Evolutionary conservation across 1,140 invertebrate genomes (phyloP), one percentile per base, ranked within the genome.

Genomic region (Nebria ingens): DNA sequence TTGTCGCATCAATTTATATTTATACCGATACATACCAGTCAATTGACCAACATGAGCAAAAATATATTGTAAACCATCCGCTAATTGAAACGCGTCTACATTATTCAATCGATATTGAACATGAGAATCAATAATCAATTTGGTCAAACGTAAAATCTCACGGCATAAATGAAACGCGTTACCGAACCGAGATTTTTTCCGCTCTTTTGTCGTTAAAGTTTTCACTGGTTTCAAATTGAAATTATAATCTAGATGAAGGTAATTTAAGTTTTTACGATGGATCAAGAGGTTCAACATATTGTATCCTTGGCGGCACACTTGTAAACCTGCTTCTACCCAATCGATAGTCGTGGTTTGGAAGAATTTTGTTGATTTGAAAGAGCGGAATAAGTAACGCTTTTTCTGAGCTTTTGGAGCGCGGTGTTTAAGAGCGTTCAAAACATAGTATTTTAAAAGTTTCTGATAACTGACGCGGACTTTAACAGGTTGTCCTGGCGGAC

Each of bases 221-320:
- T 99, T 99, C 0, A 99, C 97, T 0, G 97, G 97, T 72, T 99
- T 99, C 68, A 99, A 79, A 71, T 99, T 99, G 68, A 99, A 99
- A 73, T 99, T 99, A 70, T 99, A 99, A 78, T 99, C 97, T 69
- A 99, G 80, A 83, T 99, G 97, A 21, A 99, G 80, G 69, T 99
- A 99, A 70, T 99, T 99, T 6, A 99, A 81, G 74, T 99, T 99
- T 73, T 99, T 99, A 51, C 97, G 86, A 76, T 99, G 97, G 68
- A 99, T 99, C 49, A 99, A 76, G 34, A 99, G 76, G 73, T 99
- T 99, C 9, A 99, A 75, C 97, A 99, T 99, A 71, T 99, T 99
- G 73, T 99, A 99, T 12, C 97, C 97, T 73, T 99, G 97, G 12
- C 97, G 80, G 69, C 97, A 98, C 0, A 99, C 97, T 77, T 96